Evolutionary conservation across 2,113 vertebrate species (phyloP).

Genomic region (Rostratula benghalensis): DNA sequence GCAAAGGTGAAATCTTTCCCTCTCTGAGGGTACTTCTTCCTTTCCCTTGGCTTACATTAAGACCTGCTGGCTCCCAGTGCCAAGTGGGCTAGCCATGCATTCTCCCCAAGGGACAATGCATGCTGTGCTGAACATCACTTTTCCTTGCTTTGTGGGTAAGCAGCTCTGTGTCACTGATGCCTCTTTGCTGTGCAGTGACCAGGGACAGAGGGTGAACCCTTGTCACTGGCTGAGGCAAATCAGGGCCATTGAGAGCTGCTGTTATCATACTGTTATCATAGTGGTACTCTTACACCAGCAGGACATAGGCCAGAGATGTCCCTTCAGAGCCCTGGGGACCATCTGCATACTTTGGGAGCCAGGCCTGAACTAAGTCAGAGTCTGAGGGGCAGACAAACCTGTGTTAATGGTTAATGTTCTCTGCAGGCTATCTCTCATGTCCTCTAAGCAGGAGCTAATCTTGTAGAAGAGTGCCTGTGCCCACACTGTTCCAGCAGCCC

Average conservation of each 20-base stretch:
- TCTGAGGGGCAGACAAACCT: not conserved
- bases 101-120: not conserved
- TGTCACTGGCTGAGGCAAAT: not conserved
- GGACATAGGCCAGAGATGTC: not conserved
- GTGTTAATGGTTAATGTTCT: not conserved
- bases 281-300: not conserved
- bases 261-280: accelerated
- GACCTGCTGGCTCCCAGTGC: not conserved
- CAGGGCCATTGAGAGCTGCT: accelerated
- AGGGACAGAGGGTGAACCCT: not conserved
- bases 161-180: not conserved
- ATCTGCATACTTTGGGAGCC: not conserved
- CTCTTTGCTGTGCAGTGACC: not conserved
- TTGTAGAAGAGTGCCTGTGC: not conserved
- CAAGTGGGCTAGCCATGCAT: accelerated
- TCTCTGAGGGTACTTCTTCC: not conserved
- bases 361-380: not conserved
- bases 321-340: not conserved
- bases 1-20: constrained; percentile 15
- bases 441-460: not conserved
- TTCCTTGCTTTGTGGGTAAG: not conserved
- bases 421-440: not conserved
- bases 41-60: not conserved
- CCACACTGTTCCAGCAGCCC: not conserved
- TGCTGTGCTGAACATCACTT: not conserved